Conservation (phyloP, 2,797 vertebrate genomes). For the Allobates femoralis region DNA sequence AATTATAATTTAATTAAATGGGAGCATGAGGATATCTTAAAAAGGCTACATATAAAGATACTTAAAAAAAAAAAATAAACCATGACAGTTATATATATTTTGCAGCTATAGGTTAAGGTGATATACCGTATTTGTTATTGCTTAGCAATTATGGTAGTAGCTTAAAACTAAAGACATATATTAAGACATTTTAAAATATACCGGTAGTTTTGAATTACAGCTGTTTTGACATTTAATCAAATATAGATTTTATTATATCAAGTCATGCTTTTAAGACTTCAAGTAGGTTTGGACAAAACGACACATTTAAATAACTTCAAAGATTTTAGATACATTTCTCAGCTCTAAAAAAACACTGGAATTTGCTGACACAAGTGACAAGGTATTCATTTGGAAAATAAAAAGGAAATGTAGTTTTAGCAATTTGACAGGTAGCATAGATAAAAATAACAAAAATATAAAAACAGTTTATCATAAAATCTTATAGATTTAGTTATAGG, state of each 20-base stretch:
- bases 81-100: too few species aligned
- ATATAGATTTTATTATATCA: constrained; percentile 28
- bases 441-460: constrained; percentile 40
- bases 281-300: constrained; percentile 26
- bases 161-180: constrained; percentile 14
- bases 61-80: too few species aligned
- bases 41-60: too few species aligned
- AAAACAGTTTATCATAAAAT: constrained; percentile 11
- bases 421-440: constrained; percentile 40
- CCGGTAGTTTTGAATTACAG: constrained; percentile 35
- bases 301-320: constrained; percentile 42
- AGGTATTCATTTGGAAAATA: constrained; percentile 47
- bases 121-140: constrained; percentile 30
- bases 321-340: constrained; percentile 46
- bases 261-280: constrained; percentile 33
- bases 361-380: constrained; percentile 45
- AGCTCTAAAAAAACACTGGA: constrained; percentile 25
- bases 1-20: too few species aligned
- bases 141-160: neutral
- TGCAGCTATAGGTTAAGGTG: too few species aligned
- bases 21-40: too few species aligned
- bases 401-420: constrained; percentile 40
- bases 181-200: neutral
- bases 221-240: constrained; percentile 51
- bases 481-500: neutral